These are phyloP conservation scores for Rhizomys pruinosus DNA, from an alignment of 2,113 vertebrate species.

Conservation along the genomic window DNA sequence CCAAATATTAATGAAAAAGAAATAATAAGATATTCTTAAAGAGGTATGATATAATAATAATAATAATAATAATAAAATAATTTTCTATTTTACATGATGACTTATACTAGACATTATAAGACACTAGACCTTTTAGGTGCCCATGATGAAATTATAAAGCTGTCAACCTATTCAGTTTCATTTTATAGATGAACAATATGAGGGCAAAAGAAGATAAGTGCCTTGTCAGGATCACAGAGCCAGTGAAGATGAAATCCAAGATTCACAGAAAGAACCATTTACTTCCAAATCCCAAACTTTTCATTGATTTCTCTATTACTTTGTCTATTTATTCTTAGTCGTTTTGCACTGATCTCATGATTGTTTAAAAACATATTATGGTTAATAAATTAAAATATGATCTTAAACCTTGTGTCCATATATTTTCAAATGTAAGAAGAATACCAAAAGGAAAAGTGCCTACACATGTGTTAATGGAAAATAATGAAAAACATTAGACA, in stretches of 20 bases:
- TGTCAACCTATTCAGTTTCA: constrained; percentile 44
- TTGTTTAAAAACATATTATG: constrained; percentile 30
- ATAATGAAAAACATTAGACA: constrained; percentile 5
- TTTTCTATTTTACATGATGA: background rate
- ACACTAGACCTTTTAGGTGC: background rate
- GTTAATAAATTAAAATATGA: background rate
- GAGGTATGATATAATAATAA: background rate
- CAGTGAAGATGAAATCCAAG: constrained; percentile 5
- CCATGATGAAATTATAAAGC: background rate
- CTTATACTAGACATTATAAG: background rate
- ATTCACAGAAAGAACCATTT: background rate
- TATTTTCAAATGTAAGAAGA: constrained; percentile 47
- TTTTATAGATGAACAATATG: constrained; percentile 19
- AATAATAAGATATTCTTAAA: constrained; percentile 46
- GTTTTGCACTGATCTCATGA: background rate
- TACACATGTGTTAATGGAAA: background rate
- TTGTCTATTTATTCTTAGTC: background rate
- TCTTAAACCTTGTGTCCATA: background rate
- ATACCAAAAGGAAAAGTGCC: background rate
- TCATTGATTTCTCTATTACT: background rate
- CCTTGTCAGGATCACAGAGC: constrained; percentile 29
- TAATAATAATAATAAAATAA: background rate
- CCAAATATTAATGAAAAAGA: constrained; percentile 5
- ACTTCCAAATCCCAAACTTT: background rate
- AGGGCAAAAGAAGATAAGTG: constrained; percentile 3